Percentiles rank a stretch among this genome's conserved stretches.
Conservation (phyloP, 2,888 invertebrate genomes). For the Apodemia zela region DNA sequence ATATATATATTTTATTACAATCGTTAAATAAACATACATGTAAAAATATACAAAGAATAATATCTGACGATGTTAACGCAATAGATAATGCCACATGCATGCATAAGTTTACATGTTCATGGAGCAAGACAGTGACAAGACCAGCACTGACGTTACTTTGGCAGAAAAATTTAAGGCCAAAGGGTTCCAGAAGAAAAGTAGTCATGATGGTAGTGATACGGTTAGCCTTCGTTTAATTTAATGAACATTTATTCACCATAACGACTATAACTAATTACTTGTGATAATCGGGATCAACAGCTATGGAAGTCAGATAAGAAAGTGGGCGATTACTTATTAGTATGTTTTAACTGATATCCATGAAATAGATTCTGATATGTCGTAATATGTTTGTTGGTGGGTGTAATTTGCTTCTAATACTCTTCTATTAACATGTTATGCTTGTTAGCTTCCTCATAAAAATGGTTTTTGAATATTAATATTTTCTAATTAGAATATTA, state of each 20-base stretch:
- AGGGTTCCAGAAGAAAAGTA: background rate
- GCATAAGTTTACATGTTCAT: no score
- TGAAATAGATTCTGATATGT: background rate
- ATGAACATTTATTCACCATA: background rate
- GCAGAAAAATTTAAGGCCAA: background rate
- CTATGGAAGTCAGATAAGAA: constrained; percentile 1
- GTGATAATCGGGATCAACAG: background rate
- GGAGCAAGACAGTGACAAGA: no score
- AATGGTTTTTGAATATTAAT: no score
- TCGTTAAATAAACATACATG: no score
- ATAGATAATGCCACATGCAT: no score
- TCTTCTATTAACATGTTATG: no score
- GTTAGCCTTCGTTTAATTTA: background rate
- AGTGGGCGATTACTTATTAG: constrained; percentile 3
- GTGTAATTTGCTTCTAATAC: background rate
- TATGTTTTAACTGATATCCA: background rate
- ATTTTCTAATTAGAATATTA: no score
- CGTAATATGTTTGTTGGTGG: background rate
- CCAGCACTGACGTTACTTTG: background rate
- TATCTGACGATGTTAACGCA: no score
- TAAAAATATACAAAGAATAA: no score
- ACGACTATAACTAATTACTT: background rate
- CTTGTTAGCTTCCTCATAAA: no score
- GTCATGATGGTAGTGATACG: background rate
- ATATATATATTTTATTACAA: no score